phyloP scores from a whole-genome alignment of 1,140 invertebrate genomes.

The Mycetomoellerius zeteki region DNA sequence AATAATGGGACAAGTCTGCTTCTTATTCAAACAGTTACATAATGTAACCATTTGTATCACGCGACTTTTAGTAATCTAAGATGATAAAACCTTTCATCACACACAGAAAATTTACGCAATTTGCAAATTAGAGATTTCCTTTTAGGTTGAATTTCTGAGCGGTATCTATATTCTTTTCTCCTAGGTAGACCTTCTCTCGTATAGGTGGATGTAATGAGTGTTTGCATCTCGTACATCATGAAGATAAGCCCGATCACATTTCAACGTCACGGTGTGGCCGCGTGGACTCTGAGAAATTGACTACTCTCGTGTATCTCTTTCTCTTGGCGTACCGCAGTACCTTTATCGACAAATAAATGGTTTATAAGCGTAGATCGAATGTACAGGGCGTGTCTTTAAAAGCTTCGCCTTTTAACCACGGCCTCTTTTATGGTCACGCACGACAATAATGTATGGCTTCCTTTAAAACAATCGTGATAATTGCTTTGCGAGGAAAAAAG shows the following conservation, averaged over 20 bases:
- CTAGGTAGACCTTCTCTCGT: background rate
- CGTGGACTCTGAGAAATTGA: conserved; percentile 67
- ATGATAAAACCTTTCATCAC: background rate
- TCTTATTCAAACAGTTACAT: conserved; percentile 17
- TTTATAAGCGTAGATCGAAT: conserved; percentile 56
- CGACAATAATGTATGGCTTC: background rate
- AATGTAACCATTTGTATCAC: conserved; percentile 18
- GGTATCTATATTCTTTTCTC: conserved; percentile 21
- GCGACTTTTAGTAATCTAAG: background rate
- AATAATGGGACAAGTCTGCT: background rate
- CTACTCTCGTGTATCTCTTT: conserved; percentile 59
- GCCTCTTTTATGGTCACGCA: background rate
- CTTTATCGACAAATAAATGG: conserved; percentile 64
- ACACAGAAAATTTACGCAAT: conserved; percentile 11
- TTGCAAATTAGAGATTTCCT: conserved; percentile 36
- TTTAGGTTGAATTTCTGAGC: background rate
- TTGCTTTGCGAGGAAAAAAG: background rate
- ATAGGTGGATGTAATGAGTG: conserved; percentile 65
- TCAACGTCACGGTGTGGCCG: conserved; percentile 62
- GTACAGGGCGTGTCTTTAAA: background rate
- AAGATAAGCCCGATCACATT: conserved; percentile 73
- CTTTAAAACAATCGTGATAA: background rate
- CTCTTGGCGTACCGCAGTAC: conserved; percentile 54
- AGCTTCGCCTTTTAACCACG: conserved; percentile 36
- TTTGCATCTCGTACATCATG: conserved; percentile 67